These are phyloP conservation scores for Pagrus major DNA, from an alignment of 2,113 vertebrate species.

Conservation along the genomic window DNA sequence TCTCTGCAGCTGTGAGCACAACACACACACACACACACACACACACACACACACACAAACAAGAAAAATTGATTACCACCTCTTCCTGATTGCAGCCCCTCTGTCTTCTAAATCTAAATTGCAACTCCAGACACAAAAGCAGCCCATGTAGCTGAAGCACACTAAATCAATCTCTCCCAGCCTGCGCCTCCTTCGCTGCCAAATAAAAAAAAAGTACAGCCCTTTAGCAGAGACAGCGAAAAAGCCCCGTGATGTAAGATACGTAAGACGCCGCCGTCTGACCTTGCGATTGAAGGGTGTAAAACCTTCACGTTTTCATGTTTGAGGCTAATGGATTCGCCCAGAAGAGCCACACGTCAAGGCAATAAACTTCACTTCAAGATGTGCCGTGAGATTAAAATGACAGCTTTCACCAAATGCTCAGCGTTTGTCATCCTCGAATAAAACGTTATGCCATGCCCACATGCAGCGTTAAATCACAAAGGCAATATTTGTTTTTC, in stretches of 20 bases:
- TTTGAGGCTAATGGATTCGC: constrained; percentile 21
- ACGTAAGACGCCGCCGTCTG: constrained; percentile 13
- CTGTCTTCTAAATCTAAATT: constrained; percentile 85
- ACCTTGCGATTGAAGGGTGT: constrained; percentile 30
- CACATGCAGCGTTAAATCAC: neutral
- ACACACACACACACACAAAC: constrained; percentile 35
- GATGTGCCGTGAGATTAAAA: constrained; percentile 27
- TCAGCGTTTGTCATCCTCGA: constrained; percentile 36
- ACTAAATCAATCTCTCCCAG: constrained; percentile 77
- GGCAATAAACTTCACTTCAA: neutral
- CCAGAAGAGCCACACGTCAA: neutral
- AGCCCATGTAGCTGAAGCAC: constrained; percentile 62
- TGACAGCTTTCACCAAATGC: constrained; percentile 10
- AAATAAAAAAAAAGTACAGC: constrained; percentile 65
- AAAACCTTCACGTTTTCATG: constrained; percentile 6
- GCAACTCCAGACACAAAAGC: constrained; percentile 78
- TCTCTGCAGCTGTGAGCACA: constrained; percentile 59
- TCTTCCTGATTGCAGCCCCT: constrained; percentile 80
- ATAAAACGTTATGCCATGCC: constrained; percentile 18
- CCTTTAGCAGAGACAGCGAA: constrained; percentile 54
- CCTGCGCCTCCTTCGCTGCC: constrained; percentile 54
- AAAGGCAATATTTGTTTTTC: too few species aligned
- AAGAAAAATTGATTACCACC: constrained; percentile 83
- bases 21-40: neutral
- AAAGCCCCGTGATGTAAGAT: constrained; percentile 58